These are phyloP conservation scores for Ladona fulva DNA, from an alignment of 1,140 invertebrate species.

Conservation along the genomic window DNA sequence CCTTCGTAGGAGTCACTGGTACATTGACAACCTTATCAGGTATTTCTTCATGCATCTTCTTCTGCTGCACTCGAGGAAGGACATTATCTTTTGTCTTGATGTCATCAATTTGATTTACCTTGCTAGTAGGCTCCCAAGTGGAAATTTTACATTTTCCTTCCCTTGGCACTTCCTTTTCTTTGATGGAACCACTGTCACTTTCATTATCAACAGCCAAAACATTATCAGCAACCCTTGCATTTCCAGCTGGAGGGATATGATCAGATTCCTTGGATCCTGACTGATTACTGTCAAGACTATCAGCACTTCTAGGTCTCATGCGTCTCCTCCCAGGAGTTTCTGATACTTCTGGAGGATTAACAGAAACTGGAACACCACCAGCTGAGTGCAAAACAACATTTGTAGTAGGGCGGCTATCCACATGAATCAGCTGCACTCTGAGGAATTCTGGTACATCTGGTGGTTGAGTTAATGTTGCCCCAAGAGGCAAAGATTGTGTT, in stretches of 20 bases:
- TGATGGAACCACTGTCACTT: background rate
- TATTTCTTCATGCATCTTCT: background rate
- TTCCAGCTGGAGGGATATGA: background rate
- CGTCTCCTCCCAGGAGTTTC: background rate
- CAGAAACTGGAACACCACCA: background rate
- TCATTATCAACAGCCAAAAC: background rate
- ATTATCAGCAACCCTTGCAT: background rate
- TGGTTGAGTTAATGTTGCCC: background rate
- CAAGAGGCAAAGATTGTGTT: background rate
- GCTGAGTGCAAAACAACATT: background rate
- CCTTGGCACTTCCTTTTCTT: background rate
- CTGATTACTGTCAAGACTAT: background rate
- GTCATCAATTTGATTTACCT: background rate
- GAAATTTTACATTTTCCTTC: background rate
- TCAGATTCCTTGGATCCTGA: background rate
- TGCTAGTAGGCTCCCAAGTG: no score
- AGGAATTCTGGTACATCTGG: slow-evolving; percentile 54
- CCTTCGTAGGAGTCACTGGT: background rate
- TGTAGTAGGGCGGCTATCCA: slow-evolving; percentile 46
- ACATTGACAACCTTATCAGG: background rate
- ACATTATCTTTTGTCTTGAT: background rate
- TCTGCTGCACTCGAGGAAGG: background rate
- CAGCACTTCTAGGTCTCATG: background rate
- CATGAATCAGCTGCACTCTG: slow-evolving; percentile 56
- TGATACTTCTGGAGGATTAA: background rate